These are phyloP conservation scores for Phrixothrix hirtus DNA, from an alignment of 2,888 invertebrate species.

Conservation along the genomic window DNA sequence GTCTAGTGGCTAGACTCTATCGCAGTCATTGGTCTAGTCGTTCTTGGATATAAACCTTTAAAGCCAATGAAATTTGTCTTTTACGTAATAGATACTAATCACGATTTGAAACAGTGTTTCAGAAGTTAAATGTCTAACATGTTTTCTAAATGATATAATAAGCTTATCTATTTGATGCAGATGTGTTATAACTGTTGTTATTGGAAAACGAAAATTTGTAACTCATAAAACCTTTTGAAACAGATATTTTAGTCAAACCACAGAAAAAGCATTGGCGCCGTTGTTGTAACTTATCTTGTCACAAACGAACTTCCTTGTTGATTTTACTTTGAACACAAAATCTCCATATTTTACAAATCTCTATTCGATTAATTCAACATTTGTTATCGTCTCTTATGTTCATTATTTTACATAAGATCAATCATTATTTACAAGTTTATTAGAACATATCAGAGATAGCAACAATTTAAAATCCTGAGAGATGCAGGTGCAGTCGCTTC, in stretches of 20 bases:
- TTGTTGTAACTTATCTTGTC: neutral
- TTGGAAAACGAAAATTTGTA: neutral
- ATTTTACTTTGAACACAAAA: slow-evolving; percentile 2
- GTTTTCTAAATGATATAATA: no score
- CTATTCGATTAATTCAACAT: slow-evolving; percentile 8
- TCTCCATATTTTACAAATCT: slow-evolving; percentile 8
- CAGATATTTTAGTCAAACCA: neutral
- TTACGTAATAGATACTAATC: no score
- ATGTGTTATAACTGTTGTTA: no score
- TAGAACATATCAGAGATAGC: slow-evolving; percentile 7
- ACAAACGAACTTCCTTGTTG: slow-evolving; percentile 8
- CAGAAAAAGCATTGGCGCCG: neutral
- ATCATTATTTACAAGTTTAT: no score
- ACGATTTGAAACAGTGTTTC: no score
- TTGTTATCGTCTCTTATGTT: neutral
- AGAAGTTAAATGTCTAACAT: no score
- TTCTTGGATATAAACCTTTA: no score
- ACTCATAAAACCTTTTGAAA: slow-evolving; percentile 1
- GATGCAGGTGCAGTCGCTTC: slow-evolving; percentile 34
- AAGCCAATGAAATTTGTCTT: no score
- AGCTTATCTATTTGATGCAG: no score
- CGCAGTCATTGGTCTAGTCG: no score
- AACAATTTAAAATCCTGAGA: slow-evolving; percentile 27
- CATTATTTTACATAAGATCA: no score
- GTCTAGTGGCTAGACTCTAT: no score